phyloP scores from a whole-genome alignment of 1,140 invertebrate species.

The Uloborus diversus region DNA sequence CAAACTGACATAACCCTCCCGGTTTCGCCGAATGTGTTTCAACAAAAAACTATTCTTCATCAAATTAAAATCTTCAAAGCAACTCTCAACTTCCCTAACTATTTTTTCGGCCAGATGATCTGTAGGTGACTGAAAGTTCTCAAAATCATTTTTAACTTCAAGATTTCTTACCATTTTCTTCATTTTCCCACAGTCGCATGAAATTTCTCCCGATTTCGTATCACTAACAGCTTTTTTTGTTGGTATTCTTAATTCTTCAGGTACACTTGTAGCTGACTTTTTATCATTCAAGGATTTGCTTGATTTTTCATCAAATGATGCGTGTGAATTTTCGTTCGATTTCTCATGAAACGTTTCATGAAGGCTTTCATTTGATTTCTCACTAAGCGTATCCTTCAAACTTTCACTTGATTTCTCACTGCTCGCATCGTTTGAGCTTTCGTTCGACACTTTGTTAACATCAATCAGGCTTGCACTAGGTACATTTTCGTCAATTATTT shows the following conservation, averaged over 20 bases:
- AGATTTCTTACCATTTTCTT: no score
- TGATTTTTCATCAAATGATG: neutral
- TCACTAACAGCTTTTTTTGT: neutral
- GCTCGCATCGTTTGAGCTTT: no score
- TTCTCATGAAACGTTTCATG: no score
- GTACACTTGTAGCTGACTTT: neutral
- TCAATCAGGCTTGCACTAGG: no score
- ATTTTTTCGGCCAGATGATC: constrained; percentile 36
- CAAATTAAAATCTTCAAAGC: constrained; percentile 94
- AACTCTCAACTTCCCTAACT: constrained; percentile 86
- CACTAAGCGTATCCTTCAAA: no score
- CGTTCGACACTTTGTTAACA: no score
- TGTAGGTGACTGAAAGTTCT: neutral
- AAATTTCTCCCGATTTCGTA: neutral
- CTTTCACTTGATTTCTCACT: no score
- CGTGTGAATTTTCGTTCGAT: no score
- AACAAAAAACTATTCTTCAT: constrained; percentile 93
- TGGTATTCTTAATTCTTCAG: neutral
- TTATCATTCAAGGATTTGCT: neutral
- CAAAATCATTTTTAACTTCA: no score
- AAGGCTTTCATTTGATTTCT: no score
- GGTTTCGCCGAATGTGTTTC: constrained; percentile 92
- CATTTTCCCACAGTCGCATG: no score
- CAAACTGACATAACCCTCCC: constrained; percentile 92
- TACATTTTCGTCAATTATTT: no score